A percentile compares a stretch with the other conserved stretches of the same genome.
Conservation (phyloP, 2,888 invertebrate species). For the Nebria brevicollis region DNA sequence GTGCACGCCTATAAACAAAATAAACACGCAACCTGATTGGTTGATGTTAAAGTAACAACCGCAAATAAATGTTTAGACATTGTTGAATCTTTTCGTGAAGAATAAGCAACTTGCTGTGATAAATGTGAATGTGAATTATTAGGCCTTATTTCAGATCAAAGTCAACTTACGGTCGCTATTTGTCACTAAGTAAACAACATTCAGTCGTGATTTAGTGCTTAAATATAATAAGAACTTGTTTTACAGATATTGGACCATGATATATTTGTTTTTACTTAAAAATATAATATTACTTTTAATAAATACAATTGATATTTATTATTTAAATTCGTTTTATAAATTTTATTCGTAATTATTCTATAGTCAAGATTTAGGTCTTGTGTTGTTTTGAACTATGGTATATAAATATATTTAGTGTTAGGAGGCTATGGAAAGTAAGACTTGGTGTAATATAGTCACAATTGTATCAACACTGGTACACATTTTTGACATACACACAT, state of each 20-base stretch:
- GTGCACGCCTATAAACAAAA: conserved; percentile 33
- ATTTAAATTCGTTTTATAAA: neutral
- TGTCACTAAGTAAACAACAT: conserved; percentile 12
- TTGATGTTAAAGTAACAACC: neutral
- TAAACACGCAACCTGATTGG: conserved; percentile 12
- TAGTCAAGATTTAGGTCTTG: neutral
- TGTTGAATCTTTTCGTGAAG: conserved; percentile 2
- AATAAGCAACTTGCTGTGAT: neutral
- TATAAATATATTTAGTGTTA: neutral
- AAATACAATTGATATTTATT: too few species aligned
- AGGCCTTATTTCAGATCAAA: conserved; percentile 3
- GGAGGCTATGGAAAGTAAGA: neutral
- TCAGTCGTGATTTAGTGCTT: neutral
- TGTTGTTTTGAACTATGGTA: neutral
- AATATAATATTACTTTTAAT: too few species aligned
- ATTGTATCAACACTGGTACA: neutral
- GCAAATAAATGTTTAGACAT: conserved; percentile 9
- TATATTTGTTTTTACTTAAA: neutral
- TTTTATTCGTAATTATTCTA: neutral
- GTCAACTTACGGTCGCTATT: neutral
- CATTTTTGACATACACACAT: neutral
- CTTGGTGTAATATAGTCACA: neutral
- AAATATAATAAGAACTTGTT: neutral
- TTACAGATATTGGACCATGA: neutral
- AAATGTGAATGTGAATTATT: conserved; percentile 4